Percentiles rank a stretch among this genome's conserved stretches.
Evolutionary conservation across 2,113 vertebrate species (phyloP).

Genomic region (Lasiurus cinereus): DNA sequence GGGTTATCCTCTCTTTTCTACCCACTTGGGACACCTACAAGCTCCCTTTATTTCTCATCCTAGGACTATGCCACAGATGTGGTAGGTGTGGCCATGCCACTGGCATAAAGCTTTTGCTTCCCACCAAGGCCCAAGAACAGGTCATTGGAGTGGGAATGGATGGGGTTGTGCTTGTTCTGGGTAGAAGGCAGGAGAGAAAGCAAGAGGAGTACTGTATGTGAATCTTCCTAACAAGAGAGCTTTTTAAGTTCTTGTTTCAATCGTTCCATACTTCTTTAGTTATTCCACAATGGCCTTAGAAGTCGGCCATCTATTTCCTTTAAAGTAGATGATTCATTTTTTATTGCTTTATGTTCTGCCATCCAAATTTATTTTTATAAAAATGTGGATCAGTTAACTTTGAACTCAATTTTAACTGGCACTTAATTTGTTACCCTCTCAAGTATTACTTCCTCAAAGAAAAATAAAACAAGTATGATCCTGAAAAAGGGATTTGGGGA

Average conservation of each 20-base stretch:
- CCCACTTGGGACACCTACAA: not conserved
- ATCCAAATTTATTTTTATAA: constrained; percentile 61
- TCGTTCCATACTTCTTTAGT: constrained; percentile 3
- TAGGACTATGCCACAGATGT: not conserved
- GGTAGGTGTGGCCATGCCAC: not conserved
- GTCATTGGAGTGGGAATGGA: not conserved
- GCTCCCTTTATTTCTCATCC: not conserved
- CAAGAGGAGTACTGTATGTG: not conserved
- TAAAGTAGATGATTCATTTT: constrained; percentile 54
- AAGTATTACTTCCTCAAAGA: constrained; percentile 17
- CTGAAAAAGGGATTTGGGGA: not conserved
- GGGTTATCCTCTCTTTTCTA: constrained; percentile 30
- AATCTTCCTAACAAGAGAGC: not conserved
- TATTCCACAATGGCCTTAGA: constrained; percentile 16
- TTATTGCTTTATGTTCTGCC: constrained; percentile 51
- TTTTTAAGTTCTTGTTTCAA: not conserved
- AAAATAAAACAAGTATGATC: constrained; percentile 38
- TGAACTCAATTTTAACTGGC: constrained; percentile 48
- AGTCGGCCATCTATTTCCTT: constrained; percentile 36
- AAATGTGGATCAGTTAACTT: constrained; percentile 8
- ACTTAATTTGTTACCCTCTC: constrained; percentile 7
- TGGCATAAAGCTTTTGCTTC: not conserved
- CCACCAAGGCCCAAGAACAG: not conserved
- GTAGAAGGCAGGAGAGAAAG: not conserved
- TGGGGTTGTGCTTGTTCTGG: not conserved